Evolutionary conservation across 2,797 vertebrate genomes (phyloP).

Genomic region (Trachops cirrhosus): DNA sequence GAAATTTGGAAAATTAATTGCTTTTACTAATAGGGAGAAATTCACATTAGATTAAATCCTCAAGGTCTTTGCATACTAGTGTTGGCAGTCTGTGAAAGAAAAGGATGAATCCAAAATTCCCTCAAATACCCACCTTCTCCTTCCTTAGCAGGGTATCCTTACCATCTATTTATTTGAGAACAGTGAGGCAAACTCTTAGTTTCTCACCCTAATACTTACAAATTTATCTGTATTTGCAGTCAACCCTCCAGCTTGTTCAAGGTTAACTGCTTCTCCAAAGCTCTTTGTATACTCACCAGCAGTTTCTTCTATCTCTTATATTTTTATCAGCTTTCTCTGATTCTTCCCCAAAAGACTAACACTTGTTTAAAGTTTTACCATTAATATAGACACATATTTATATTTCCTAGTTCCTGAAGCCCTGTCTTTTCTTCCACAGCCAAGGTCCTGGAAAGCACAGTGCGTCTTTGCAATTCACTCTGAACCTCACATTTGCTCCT

Average conservation of each 20-base stretch:
- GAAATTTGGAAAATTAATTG: neutral
- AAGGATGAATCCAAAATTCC: neutral
- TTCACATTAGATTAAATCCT: neutral
- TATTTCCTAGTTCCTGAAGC: neutral
- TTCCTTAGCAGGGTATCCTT: neutral
- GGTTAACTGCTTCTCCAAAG: neutral
- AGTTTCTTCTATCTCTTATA: neutral
- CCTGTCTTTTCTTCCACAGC: neutral
- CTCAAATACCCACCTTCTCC: neutral
- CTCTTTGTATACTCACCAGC: neutral
- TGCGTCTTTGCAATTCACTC: neutral
- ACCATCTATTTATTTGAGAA: neutral
- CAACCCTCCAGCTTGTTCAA: neutral
- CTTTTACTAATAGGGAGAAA: neutral
- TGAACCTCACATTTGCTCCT: neutral
- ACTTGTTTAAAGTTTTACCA: neutral
- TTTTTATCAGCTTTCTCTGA: neutral
- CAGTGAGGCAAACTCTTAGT: neutral
- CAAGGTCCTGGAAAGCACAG: neutral
- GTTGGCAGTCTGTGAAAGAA: neutral
- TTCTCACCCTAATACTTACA: neutral
- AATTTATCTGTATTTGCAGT: neutral
- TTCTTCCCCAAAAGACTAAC: neutral
- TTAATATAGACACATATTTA: neutral
- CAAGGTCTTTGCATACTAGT: neutral